Base-by-base conservation (phyloP, 2,888 invertebrate genomes). In the Synergus umbraculus region DNA sequence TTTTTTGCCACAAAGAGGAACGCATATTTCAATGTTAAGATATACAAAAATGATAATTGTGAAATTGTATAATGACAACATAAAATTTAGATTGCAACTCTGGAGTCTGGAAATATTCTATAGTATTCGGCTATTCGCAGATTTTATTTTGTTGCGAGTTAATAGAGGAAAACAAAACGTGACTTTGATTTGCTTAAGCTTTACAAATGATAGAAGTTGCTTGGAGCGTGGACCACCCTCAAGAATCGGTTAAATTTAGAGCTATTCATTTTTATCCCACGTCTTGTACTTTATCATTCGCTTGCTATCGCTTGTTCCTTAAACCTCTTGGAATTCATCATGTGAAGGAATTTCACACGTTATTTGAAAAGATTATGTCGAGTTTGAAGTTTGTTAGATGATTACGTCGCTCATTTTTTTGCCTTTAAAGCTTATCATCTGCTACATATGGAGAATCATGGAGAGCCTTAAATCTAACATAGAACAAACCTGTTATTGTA, bases 211-310 rank as follows among this genome's bases (percentile, higher is more conserved):
- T 49, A 73, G 29, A 29, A 73, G 73, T 73, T 9, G n/a, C 41
- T 73, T 73, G 37, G n/a, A 73, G 54, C 54, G 37, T 41, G 73
- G 73, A 73, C 73, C 73, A 73, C 73, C 73, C 73, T 73, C 54
- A 73, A 41, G 54, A 73, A 37, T 54, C 41, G 37, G 73, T 73
- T 73, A 73, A 73, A 73, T 73, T 73, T 73, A 73, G 73, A 73
- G 9, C n/a, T 54, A n/a, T 73, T 73, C 49, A 73, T 73, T 73
- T 73, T 73, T 73, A 15, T 73, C 46, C 46, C 73, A 54, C 54
- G 54, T 41, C 73, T 54, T 41, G 37, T 41, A 73, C 54, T 73
- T 54, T 54, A 73, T 73, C 73, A 73, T 73, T 54, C 18, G 37
- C 37, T 49, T 41, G 54, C 49, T 54, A 73, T 73, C 73, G 49